Evolutionary conservation across 2,888 invertebrate species (phyloP).

Genomic region (Amphipyra tragopoginis): DNA sequence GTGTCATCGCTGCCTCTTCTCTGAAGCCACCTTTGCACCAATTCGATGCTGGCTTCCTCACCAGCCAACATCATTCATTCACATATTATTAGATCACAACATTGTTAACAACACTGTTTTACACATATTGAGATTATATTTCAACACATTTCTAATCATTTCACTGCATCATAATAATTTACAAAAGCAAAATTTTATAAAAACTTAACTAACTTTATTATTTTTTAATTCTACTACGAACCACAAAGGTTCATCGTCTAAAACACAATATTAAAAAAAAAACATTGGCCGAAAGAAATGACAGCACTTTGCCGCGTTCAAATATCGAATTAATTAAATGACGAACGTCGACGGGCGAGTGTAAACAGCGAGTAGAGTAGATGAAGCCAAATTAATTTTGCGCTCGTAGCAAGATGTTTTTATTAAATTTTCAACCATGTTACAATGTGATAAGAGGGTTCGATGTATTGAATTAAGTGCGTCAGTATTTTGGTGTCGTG

Average conservation of each 20-base stretch:
- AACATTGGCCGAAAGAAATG: constrained; percentile 66
- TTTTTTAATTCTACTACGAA: constrained; percentile 30
- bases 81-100: constrained; percentile 74
- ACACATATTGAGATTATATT: constrained; percentile 33
- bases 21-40: constrained; percentile 85
- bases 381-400: constrained; percentile 74
- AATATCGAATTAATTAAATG: constrained; percentile 87
- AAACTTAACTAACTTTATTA: constrained; percentile 6
- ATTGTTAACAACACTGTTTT: constrained; percentile 56
- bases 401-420: constrained; percentile 46
- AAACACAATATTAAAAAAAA: constrained; percentile 45
- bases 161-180: constrained; percentile 11
- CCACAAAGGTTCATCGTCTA: constrained; percentile 9
- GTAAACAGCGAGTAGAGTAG: constrained; percentile 81
- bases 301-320: constrained; percentile 80
- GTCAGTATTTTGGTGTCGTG: constrained; percentile 59
- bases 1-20: constrained; percentile 80
- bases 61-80: constrained; percentile 84
- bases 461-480: constrained; percentile 43
- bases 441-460: constrained; percentile 59
- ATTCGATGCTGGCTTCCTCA: constrained; percentile 85
- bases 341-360: constrained; percentile 80
- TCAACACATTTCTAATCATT: constrained; percentile 43
- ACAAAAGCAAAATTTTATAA: not conserved
- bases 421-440: constrained; percentile 71